phyloP scores from a whole-genome alignment of 2,888 invertebrate genomes.

The Neuroscelio doddi region DNA sequence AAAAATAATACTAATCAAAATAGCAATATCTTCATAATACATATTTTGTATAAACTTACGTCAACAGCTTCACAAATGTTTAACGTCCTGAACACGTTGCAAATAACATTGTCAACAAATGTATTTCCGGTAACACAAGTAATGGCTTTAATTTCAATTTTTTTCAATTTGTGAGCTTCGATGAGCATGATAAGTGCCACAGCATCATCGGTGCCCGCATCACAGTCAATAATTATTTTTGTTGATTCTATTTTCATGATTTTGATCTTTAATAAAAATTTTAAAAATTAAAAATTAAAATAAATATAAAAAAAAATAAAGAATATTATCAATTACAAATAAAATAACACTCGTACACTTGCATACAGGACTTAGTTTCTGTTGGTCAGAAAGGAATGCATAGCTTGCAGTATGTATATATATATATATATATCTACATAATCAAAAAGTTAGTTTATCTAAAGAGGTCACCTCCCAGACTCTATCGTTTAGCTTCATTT shows the following conservation, averaged over 20 bases:
- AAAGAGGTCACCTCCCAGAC: slow-evolving; percentile 22
- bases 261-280: background rate
- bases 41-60: slow-evolving; percentile 72
- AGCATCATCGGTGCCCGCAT: slow-evolving; percentile 80
- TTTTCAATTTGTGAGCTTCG: slow-evolving; percentile 72
- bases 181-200: slow-evolving; percentile 76
- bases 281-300: background rate
- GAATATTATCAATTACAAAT: background rate
- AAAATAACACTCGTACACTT: background rate
- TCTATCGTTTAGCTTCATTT: slow-evolving; percentile 23
- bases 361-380: background rate
- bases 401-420: background rate
- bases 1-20: too few relatives aligned
- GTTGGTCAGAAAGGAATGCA: background rate
- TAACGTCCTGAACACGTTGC: slow-evolving; percentile 81
- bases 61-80: slow-evolving; percentile 76
- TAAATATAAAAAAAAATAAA: background rate
- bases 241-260: slow-evolving; percentile 47
- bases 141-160: slow-evolving; percentile 78
- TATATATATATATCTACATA: slow-evolving; percentile 10
- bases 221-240: slow-evolving; percentile 76
- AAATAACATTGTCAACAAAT: slow-evolving; percentile 78
- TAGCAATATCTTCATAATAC: too few relatives aligned
- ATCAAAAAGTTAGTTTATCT: slow-evolving; percentile 35
- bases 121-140: slow-evolving; percentile 87